These are phyloP conservation scores for Smittia sp. DNA, from an alignment of 2,888 invertebrate species.

Conservation along the genomic window DNA sequence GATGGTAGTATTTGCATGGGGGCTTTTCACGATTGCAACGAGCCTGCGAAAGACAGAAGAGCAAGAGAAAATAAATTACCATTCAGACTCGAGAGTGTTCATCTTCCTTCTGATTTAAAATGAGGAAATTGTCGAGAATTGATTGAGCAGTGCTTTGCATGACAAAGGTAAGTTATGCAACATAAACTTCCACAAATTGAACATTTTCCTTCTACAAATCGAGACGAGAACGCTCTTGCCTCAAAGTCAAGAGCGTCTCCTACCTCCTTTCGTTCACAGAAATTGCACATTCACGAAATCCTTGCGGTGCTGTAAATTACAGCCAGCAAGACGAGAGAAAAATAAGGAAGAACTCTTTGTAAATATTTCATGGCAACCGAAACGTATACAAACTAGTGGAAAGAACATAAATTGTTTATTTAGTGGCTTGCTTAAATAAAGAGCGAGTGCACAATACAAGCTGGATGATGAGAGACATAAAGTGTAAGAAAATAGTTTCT, in stretches of 20 bases:
- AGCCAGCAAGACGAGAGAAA: not conserved
- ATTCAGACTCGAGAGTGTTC: no score
- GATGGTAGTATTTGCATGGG: conserved; percentile 99
- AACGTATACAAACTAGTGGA: conserved; percentile 32
- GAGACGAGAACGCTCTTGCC: not conserved
- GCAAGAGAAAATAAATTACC: no score
- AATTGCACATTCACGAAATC: not conserved
- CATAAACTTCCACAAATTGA: not conserved
- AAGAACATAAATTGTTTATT: conserved; percentile 39
- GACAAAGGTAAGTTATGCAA: not conserved
- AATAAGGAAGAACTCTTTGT: conserved; percentile 17
- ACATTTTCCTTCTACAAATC: not conserved
- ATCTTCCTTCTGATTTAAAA: no score
- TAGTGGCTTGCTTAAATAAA: conserved; percentile 36
- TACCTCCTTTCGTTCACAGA: not conserved
- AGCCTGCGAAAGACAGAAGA: conserved; percentile 66
- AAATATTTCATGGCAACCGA: conserved; percentile 37
- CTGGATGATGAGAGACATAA: not conserved
- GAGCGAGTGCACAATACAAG: not conserved
- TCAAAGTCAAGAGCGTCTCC: not conserved
- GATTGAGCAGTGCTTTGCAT: not conserved
- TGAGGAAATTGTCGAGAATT: no score
- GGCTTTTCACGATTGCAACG: conserved; percentile 99
- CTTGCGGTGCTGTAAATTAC: conserved; percentile 38
- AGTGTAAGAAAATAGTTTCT: not conserved